Percentiles rank a stretch among this genome's conserved stretches.
phyloP scores from a whole-genome alignment of 2,113 vertebrate genomes.

The Platichthys flesus region DNA sequence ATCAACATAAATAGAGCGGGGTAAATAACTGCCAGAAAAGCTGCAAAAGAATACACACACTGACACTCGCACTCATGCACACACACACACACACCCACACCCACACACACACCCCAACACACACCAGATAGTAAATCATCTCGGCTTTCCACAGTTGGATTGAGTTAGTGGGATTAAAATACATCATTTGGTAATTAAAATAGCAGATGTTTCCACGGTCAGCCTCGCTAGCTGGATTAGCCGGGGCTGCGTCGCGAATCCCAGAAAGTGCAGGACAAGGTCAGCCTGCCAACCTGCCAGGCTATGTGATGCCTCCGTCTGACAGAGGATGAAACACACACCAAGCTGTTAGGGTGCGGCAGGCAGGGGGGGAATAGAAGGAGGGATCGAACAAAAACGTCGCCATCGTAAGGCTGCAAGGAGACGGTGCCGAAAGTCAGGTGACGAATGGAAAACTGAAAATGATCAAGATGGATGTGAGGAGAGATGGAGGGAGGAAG shows the following conservation, averaged over 20 bases:
- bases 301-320: constrained; percentile 61
- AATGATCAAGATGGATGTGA: neutral
- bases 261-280: constrained; percentile 73
- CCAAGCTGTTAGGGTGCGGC: constrained; percentile 36
- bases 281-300: constrained; percentile 66
- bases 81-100: neutral
- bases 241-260: constrained; percentile 36
- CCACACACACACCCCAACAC: neutral
- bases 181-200: constrained; percentile 74
- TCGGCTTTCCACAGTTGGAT: constrained; percentile 35
- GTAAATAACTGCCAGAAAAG: no score
- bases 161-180: constrained; percentile 73
- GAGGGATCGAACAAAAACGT: constrained; percentile 5
- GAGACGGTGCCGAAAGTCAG: neutral
- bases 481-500: neutral
- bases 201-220: constrained; percentile 67
- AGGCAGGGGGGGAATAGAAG: neutral
- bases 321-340: constrained; percentile 56
- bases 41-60: neutral
- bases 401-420: neutral
- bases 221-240: constrained; percentile 69
- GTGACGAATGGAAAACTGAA: constrained; percentile 12
- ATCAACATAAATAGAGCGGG: neutral
- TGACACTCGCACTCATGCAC: neutral
- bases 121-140: constrained; percentile 10